Percentiles rank a stretch among this genome's conserved stretches.
Evolutionary conservation across 2,888 invertebrate genomes (phyloP).

Genomic region (Xylophagus ater): DNA sequence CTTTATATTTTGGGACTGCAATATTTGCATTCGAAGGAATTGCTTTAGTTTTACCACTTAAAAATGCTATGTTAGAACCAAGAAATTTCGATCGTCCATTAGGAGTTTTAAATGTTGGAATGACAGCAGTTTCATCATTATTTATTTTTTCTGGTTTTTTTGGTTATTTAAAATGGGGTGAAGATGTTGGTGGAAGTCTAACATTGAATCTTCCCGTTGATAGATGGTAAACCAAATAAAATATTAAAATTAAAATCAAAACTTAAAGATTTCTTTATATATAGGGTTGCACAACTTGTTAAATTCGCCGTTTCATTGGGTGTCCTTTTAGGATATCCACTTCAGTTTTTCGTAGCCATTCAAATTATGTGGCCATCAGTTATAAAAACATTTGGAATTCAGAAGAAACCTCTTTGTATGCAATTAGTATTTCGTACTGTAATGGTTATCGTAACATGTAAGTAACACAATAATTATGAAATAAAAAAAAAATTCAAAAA

Average conservation of each 20-base stretch:
- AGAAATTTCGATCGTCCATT: slow-evolving; percentile 62
- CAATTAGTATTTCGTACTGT: slow-evolving; percentile 61
- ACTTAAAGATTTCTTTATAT: slow-evolving; percentile 20
- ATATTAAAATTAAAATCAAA: neutral
- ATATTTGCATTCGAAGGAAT: slow-evolving; percentile 97
- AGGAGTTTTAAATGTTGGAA: slow-evolving; percentile 84
- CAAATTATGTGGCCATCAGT: slow-evolving; percentile 76
- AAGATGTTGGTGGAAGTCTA: slow-evolving; percentile 68
- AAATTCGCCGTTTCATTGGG: slow-evolving; percentile 75
- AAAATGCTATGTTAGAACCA: slow-evolving; percentile 80
- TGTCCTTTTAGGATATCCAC: slow-evolving; percentile 79
- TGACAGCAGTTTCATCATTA: slow-evolving; percentile 65
- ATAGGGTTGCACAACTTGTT: slow-evolving; percentile 69
- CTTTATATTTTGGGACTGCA: slow-evolving; percentile 90
- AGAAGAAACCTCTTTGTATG: slow-evolving; percentile 44
- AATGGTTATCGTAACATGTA: slow-evolving; percentile 73
- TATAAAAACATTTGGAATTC: slow-evolving; percentile 43
- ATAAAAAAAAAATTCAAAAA: slow-evolving; percentile 3
- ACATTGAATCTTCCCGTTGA: slow-evolving; percentile 67
- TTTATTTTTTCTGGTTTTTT: slow-evolving; percentile 76
- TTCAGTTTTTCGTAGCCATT: slow-evolving; percentile 92
- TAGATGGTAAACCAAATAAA: slow-evolving; percentile 13
- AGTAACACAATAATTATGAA: slow-evolving; percentile 39
- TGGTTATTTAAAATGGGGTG: slow-evolving; percentile 81
- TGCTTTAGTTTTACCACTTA: slow-evolving; percentile 82